phyloP scores from a whole-genome alignment of 2,113 vertebrate genomes.

The Suricata suricatta region DNA sequence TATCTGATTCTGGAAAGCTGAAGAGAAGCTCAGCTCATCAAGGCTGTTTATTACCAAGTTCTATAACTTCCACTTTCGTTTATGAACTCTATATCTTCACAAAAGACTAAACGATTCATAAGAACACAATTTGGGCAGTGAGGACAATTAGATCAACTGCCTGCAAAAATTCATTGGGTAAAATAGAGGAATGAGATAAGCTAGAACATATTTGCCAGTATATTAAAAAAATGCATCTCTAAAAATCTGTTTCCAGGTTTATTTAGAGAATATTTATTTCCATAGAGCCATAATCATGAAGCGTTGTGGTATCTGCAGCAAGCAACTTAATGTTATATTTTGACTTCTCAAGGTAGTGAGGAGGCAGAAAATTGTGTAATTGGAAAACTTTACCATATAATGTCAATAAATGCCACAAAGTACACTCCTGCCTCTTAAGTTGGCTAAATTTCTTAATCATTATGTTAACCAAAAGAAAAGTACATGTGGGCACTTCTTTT shows the following conservation, averaged over 20 bases:
- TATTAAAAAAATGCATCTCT: neutral
- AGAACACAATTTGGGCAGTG: neutral
- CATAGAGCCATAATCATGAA: conserved; percentile 34
- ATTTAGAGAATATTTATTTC: conserved; percentile 43
- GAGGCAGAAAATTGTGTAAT: neutral
- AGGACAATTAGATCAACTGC: neutral
- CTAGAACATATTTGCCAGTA: neutral
- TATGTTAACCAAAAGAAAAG: neutral
- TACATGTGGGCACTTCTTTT: neutral
- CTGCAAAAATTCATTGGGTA: neutral
- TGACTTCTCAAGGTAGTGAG: neutral
- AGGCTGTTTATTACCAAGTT: neutral
- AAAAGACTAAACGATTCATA: neutral
- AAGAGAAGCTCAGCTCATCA: conserved; percentile 32
- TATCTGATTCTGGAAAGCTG: neutral
- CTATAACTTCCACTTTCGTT: neutral
- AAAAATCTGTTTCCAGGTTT: conserved; percentile 42
- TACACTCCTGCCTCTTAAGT: neutral
- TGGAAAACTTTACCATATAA: neutral
- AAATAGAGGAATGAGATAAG: neutral
- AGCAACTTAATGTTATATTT: conserved; percentile 33
- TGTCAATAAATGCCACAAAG: neutral
- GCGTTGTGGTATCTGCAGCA: neutral
- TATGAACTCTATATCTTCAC: conserved; percentile 1
- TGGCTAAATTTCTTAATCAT: neutral